These are phyloP conservation scores for Cataglyphis altisquamis DNA, from an alignment of 2,888 invertebrate genomes.

Conservation along the genomic window DNA sequence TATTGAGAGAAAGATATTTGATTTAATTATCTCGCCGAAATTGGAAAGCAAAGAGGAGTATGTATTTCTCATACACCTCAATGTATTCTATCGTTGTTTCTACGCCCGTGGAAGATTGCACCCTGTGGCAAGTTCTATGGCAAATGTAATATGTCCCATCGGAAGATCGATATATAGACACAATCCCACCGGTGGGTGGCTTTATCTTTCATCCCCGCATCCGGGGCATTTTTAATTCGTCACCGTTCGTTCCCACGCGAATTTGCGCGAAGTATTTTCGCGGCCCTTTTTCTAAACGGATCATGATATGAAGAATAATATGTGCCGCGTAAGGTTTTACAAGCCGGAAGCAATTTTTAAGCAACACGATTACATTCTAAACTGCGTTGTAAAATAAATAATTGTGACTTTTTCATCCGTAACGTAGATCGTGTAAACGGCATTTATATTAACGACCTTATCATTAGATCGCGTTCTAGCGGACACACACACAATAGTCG, in stretches of 20 bases:
- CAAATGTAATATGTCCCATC: slow-evolving; percentile 72
- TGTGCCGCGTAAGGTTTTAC: background rate
- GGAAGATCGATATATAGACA: slow-evolving; percentile 73
- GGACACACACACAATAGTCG: slow-evolving; percentile 55
- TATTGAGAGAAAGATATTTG: background rate
- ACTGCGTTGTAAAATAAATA: background rate
- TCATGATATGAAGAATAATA: background rate
- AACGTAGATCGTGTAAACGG: background rate
- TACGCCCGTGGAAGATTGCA: slow-evolving; percentile 68
- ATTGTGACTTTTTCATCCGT: background rate
- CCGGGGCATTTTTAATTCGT: slow-evolving; percentile 64
- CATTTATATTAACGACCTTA: background rate
- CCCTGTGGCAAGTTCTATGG: slow-evolving; percentile 73
- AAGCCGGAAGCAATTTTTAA: background rate
- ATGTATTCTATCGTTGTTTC: slow-evolving; percentile 50
- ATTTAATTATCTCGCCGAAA: background rate
- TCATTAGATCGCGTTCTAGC: slow-evolving; percentile 6
- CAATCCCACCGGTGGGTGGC: slow-evolving; percentile 58
- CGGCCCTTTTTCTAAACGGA: background rate
- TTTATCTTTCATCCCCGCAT: slow-evolving; percentile 48
- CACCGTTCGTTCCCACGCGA: background rate
- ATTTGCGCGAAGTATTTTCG: background rate
- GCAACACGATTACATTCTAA: background rate
- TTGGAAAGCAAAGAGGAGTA: background rate
- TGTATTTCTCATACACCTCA: background rate